Evolutionary conservation across 2,797 vertebrate species (phyloP), one percentile per base, ranked within the genome.

Genomic region (Chlorospingus semifuscus): DNA sequence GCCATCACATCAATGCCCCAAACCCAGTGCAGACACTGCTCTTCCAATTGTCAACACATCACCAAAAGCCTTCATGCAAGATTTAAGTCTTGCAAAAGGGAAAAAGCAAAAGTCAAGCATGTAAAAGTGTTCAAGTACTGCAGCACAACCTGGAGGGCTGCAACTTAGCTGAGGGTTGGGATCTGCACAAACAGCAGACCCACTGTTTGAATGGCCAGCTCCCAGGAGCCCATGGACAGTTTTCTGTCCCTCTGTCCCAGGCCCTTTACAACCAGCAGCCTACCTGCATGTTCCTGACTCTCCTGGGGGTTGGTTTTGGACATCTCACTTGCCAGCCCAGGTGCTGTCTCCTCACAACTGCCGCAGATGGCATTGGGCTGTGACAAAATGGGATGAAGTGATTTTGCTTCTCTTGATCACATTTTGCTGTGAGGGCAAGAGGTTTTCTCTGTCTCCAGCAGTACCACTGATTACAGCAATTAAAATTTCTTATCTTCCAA

Each of bases 201-300:
- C 46, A 19, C 17, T 12, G 11, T 36, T 56, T 47, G 22, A 74
- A 32, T 1, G 1, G 5, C 11, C 15, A 4, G 21, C 34, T 61
- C 56, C 55, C 42, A 59, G 29, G 9, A 53, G 27, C 71, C 66
- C 11, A 24, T 50, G 18, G 26, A 49, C 8, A 34, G 27, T 27
- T 59, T 81, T 61, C 46, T 46, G 37, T 42, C 69, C 18, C 41
- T 47, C n/a, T 77, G 68, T 69, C 53, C 83, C 64, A 59, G 32
- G 26, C 30, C 53, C 57, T 69, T 42, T n/a, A 37, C 15, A 61
- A 59, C 4, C 76, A 90, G 34, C 57, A 87, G 72, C 94, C 83
- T 96, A 96, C 96, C 95, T 97, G 85, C 21, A 46, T 16, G 32
- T 4, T 93, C 55, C 77, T 30, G 70, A 9, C 61, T 50, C 65